Conservation (phyloP, 1,140 invertebrate species). For the Thaumetopoea pityocampa region DNA sequence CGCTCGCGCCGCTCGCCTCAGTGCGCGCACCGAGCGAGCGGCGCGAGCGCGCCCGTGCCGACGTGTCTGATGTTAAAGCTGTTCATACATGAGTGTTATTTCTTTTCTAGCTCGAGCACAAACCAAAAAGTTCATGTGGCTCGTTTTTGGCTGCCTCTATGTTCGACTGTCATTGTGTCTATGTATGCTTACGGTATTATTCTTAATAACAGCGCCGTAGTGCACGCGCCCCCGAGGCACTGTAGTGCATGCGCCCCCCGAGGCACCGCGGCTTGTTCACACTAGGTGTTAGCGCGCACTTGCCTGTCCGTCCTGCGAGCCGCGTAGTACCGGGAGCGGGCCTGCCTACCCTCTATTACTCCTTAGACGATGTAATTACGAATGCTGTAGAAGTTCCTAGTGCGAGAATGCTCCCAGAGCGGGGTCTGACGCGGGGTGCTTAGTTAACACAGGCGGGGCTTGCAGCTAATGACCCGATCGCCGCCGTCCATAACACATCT, state of each 20-base stretch:
- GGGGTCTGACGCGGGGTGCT: too few species aligned
- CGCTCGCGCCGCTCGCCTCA: too few species aligned
- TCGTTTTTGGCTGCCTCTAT: conserved; percentile 74
- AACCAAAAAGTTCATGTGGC: conserved; percentile 73
- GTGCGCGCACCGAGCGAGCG: neutral
- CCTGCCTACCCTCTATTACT: too few species aligned
- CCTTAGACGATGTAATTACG: too few species aligned
- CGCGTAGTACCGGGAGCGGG: neutral
- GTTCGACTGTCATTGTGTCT: conserved; percentile 71
- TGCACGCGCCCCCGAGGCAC: conserved; percentile 53
- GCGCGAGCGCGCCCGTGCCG: neutral
- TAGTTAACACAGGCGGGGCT: too few species aligned
- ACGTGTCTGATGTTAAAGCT: conserved; percentile 18
- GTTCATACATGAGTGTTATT: conserved; percentile 62
- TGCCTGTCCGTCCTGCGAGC: neutral
- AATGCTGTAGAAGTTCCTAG: too few species aligned
- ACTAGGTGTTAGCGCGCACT: too few species aligned
- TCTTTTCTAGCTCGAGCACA: conserved; percentile 71
- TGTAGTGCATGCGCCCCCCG: conserved; percentile 2
- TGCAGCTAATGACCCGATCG: too few species aligned
- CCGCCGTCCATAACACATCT: conserved; percentile 26
- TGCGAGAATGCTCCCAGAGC: too few species aligned
- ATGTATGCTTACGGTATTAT: conserved; percentile 70
- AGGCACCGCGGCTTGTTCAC: neutral
- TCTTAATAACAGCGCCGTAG: conserved; percentile 52